Evolutionary conservation across 92 coral and sea anemone genomes (phyloP).

Genomic region (Palythoa grandis): DNA sequence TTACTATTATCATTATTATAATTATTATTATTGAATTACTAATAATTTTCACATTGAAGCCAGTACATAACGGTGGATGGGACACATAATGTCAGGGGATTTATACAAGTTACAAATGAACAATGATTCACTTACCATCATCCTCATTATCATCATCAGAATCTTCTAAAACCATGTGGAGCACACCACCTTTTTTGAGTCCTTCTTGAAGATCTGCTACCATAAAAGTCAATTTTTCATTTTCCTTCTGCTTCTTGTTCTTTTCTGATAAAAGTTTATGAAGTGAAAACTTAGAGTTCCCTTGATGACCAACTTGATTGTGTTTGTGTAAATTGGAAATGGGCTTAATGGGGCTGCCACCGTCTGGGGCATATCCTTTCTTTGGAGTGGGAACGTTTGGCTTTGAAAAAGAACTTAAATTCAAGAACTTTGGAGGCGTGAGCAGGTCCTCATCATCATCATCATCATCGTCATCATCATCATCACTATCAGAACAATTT

Average conservation of each 20-base stretch:
- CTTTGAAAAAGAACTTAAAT: constrained; percentile 49
- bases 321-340: constrained; percentile 23
- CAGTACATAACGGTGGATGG: too few species aligned
- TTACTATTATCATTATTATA: background rate
- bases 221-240: constrained; percentile 71
- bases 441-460: constrained; percentile 90
- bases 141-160: constrained; percentile 66
- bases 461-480: constrained; percentile 13
- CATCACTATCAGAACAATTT: constrained; percentile 9
- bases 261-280: constrained; percentile 74
- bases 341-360: constrained; percentile 52
- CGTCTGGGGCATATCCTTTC: constrained; percentile 48
- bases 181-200: constrained; percentile 71
- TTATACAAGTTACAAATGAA: too few species aligned
- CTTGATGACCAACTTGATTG: constrained; percentile 22
- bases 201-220: constrained; percentile 77
- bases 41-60: too few species aligned
- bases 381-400: constrained; percentile 61
- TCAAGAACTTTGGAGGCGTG: constrained; percentile 75
- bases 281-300: constrained; percentile 70
- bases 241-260: constrained; percentile 55
- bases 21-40: too few species aligned
- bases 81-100: too few species aligned
- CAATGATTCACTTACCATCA: constrained; percentile 60
- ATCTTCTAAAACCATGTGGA: constrained; percentile 56